phyloP scores from a whole-genome alignment of 1,140 invertebrate genomes.

The Octopus sinensis region DNA sequence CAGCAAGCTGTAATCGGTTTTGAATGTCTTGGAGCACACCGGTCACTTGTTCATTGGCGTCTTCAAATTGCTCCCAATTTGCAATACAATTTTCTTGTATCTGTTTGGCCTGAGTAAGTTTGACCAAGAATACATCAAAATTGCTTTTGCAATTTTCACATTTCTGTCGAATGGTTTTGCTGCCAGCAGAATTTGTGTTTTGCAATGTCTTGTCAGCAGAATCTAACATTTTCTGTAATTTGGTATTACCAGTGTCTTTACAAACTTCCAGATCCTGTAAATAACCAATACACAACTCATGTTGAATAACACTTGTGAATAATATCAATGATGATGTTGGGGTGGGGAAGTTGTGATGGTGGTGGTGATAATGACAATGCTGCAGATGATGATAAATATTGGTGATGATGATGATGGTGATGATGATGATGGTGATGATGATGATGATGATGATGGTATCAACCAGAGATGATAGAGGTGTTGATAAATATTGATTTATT shows the following conservation, averaged over 20 bases:
- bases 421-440: too few relatives aligned
- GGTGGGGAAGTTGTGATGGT: too few relatives aligned
- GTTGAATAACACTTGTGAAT: too few relatives aligned
- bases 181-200: slow-evolving; percentile 45
- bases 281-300: neutral
- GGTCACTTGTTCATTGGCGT: slow-evolving; percentile 73
- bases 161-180: slow-evolving; percentile 44
- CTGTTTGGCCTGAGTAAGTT: slow-evolving; percentile 48
- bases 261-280: slow-evolving; percentile 48
- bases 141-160: slow-evolving; percentile 43
- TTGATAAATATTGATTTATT: too few relatives aligned
- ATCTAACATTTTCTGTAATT: slow-evolving; percentile 43
- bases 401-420: too few relatives aligned
- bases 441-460: too few relatives aligned
- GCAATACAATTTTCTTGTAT: slow-evolving; percentile 56
- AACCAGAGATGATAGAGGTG: too few relatives aligned
- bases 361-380: too few relatives aligned
- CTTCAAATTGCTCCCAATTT: slow-evolving; percentile 60
- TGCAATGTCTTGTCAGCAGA: slow-evolving; percentile 48
- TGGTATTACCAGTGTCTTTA: slow-evolving; percentile 49
- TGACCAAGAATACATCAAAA: slow-evolving; percentile 50
- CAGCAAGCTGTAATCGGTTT: slow-evolving; percentile 69
- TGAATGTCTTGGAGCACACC: slow-evolving; percentile 87
- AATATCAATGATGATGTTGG: too few relatives aligned
- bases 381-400: too few relatives aligned